Base-by-base conservation (phyloP, 2,888 invertebrate species). In the Hermodice carunculata region DNA sequence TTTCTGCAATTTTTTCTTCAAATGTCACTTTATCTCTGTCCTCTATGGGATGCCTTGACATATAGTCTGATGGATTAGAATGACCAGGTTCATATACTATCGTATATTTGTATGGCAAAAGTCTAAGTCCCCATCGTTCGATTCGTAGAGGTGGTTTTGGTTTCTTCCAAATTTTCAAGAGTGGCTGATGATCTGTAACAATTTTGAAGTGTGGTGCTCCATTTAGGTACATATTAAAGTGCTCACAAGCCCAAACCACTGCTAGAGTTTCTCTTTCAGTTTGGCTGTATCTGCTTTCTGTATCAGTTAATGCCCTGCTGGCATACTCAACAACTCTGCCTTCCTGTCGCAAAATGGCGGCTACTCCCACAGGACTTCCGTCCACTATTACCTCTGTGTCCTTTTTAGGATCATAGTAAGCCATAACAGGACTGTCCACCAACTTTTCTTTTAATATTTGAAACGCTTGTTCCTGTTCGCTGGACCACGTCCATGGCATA, bases 181-280 rank as follows among this genome's bases (percentile, higher is more conserved):
- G 40, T 8, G 74, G 74, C 42, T 73, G 70, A 64, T 76, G 76
- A 49, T 76, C 74, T 17, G 70, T 76, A 22, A 73, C 14, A 24
- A 76, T 64, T 24, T 61, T 70, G 43, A 78, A 76, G 11, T 57
- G 43, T 49, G 57, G 60, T 14, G 61, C 68, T 46, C 74, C 76
- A 31, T 60, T 28, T 0, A 79, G 53, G 46, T 76, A 78, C 43
- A 71, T 51, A 32, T 73, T 60, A 53, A 75, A 78, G 44, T 76
- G 71, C 61, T 76, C 74, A 56, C 66, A 71, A 17, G 71, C 71
- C 77, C 73, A 74, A 0, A 76, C 73, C 5, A 78, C 70, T 6
- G 76, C 76, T 28, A 78, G 63, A 53, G 72, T 64, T 56, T 78
- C 74, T 8, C 69, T 57, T 54, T 76, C 75, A 29, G 70, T 69